Evolutionary conservation across 2,113 vertebrate genomes (phyloP), one percentile per base, ranked within the genome.

Genomic region (Xiphophorus maculatus): DNA sequence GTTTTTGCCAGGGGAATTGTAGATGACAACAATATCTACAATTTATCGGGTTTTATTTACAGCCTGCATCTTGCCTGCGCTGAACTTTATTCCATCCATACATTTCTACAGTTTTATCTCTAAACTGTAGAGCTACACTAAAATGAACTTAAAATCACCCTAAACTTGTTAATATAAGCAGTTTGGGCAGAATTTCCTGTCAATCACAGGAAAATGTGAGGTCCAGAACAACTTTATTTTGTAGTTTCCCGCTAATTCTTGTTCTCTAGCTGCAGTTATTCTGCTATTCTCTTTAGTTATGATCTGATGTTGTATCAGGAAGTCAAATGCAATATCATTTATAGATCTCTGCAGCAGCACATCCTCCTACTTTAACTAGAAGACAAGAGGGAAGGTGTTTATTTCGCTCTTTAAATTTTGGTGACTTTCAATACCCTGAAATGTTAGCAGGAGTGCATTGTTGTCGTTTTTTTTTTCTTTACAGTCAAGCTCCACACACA

Each of bases 321-420:
- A n/a, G 8, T 54, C 19, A 54, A 54, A n/a, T 10, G 9, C 5
- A 4, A 5, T 2, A 0, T 44, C 37, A 40, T 58, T n/a, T n/a
- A 2, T 22, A 25, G 17, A 62, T 70, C 58, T 69, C 33, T 73
- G 14, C 48, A 60, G 48, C 13, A 73, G 3, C 25, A 60, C 1
- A 11, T 8, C 14, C 11, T 65, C 7, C 5, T 58, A 58, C 51
- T 58, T n/a, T 25, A 1, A 37, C 33, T 42, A 4, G 7, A 48
- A 6, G 33, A 14, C 7, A 69, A 14, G 37, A 58, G n/a, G 44
- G 28, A 80, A 10, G 9, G 27, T 30, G 30, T 29, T 62, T 62
- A 35, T 42, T 76, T 58, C n/a, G 0, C 51, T 58, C 17, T 76
- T 75, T 81, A 60, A 64, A 9, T 60, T 58, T 9, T 11, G 37